Evolutionary conservation across 1,140 invertebrate species (phyloP), one percentile per base, ranked within the genome.

Genomic region (Eupristina koningsbergeri): DNA sequence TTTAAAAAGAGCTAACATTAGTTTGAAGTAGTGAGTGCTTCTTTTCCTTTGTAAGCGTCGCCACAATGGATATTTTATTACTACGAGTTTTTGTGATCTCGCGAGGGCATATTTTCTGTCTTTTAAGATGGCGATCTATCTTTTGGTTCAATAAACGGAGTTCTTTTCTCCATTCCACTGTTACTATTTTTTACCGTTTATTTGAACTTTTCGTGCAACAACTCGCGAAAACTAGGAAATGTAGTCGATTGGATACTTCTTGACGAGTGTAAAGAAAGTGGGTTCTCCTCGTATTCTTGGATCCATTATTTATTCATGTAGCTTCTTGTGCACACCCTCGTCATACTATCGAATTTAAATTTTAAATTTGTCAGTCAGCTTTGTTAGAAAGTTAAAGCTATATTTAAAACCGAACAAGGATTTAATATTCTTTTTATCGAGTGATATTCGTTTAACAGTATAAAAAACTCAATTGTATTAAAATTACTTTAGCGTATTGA

Each of bases 11-110:
- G n/a, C n/a, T n/a, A n/a, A n/a, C n/a, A n/a, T n/a, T n/a, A n/a
- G n/a, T n/a, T n/a, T n/a, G n/a, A n/a, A n/a, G n/a, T n/a, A 5
- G 41, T 45, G 41, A 5, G 41, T 45, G 41, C 11, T 5, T 45
- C 6, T 45, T 45, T 45, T 45, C 41, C 41, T 45, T 26, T 41
- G 3, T 7, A 19, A 71, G 41, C 3, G 36, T 3, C 15, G 1
- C 5, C 3, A 75, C 75, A 77, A 77, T 58, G 50, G 31, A 53
- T 31, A 77, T 53, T 50, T 29, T 29, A 75, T 75, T 75, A 75
- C 45, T 29, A 9, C 2, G 53, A 58, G 53, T 77, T 77, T 77
- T 77, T 61, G 53, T 77, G 75, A 77, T 7, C 29, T 61, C 8
- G 13, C 17, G 45, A 75, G 31, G 47, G 34, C 29, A 50, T 41